These are phyloP conservation scores for Drosophila trichaetosa DNA, from an alignment of 2,888 invertebrate species.

Conservation along the genomic window DNA sequence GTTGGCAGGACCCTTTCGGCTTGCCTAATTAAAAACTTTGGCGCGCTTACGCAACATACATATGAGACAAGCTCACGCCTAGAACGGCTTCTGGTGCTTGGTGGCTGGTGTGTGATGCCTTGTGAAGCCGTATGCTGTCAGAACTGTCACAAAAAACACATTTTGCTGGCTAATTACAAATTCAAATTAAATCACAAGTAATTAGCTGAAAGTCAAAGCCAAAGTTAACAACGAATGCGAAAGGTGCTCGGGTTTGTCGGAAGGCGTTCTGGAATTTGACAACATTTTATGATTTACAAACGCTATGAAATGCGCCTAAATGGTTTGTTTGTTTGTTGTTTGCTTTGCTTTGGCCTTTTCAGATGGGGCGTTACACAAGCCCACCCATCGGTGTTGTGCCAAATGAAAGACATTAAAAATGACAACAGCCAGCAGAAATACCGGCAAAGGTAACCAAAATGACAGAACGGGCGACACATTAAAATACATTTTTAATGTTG, in stretches of 20 bases:
- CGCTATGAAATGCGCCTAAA: conserved; percentile 67
- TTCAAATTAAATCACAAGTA: conserved; percentile 82
- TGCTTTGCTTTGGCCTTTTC: not conserved
- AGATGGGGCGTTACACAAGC: conserved; percentile 22
- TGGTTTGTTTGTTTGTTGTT: conserved; percentile 50
- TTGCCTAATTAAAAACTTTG: conserved; percentile 65
- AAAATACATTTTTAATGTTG: conserved; percentile 79
- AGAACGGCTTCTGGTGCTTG: not conserved
- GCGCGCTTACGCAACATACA: conserved; percentile 52
- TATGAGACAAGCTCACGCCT: conserved; percentile 45
- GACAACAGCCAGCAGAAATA: conserved; percentile 62
- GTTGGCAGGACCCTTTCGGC: conserved; percentile 24
- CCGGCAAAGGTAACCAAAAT: conserved; percentile 49
- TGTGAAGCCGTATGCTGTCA: conserved; percentile 50
- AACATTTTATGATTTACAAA: conserved; percentile 76
- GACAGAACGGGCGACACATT: conserved; percentile 68
- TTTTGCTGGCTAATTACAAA: conserved; percentile 80
- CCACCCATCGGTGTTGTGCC: conserved; percentile 36
- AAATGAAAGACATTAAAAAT: conserved; percentile 73
- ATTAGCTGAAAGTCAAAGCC: conserved; percentile 71
- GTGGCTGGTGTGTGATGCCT: conserved; percentile 2
- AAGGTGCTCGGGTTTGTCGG: conserved; percentile 12
- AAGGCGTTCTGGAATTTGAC: conserved; percentile 58
- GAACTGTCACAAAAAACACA: conserved; percentile 73
- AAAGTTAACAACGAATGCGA: conserved; percentile 36